These are phyloP conservation scores for Scrobipalpa costella DNA, from an alignment of 2,888 invertebrate species.

Conservation along the genomic window DNA sequence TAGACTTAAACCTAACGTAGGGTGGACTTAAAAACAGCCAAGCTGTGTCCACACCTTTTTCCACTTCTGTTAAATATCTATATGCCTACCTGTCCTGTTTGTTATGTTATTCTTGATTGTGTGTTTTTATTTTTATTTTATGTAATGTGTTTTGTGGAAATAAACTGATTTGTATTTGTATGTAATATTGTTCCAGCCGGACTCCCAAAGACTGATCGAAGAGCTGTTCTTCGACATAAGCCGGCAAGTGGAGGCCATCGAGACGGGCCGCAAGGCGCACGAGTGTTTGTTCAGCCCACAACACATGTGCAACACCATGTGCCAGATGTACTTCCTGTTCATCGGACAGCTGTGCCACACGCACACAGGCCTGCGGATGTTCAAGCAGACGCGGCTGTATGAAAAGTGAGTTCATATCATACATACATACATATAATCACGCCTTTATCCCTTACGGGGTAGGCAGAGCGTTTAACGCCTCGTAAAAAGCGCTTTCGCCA, in stretches of 20 bases:
- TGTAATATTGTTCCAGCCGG: slow-evolving; percentile 67
- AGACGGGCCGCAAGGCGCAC: slow-evolving; percentile 87
- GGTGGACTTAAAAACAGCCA: too few species aligned
- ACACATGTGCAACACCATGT: slow-evolving; percentile 93
- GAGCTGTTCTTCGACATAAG: slow-evolving; percentile 91
- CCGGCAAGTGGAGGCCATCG: slow-evolving; percentile 86
- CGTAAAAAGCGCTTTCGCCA: too few species aligned
- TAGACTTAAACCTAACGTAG: too few species aligned
- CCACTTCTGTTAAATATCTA: too few species aligned
- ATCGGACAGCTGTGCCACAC: slow-evolving; percentile 92
- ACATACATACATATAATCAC: too few species aligned
- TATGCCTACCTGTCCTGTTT: too few species aligned
- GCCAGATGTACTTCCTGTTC: slow-evolving; percentile 96
- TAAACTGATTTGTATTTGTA: too few species aligned
- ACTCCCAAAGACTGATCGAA: slow-evolving; percentile 85
- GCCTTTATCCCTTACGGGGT: too few species aligned
- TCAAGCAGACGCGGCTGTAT: slow-evolving; percentile 88
- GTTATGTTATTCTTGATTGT: neutral
- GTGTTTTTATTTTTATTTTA: too few species aligned
- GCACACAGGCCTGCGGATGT: slow-evolving; percentile 84
- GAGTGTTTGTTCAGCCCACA: slow-evolving; percentile 94
- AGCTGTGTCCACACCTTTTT: too few species aligned
- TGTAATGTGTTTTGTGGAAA: too few species aligned
- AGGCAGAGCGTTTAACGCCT: too few species aligned
- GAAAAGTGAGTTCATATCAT: slow-evolving; percentile 82